phyloP scores from a whole-genome alignment of 1,140 invertebrate species.

The Papilio dardanus region DNA sequence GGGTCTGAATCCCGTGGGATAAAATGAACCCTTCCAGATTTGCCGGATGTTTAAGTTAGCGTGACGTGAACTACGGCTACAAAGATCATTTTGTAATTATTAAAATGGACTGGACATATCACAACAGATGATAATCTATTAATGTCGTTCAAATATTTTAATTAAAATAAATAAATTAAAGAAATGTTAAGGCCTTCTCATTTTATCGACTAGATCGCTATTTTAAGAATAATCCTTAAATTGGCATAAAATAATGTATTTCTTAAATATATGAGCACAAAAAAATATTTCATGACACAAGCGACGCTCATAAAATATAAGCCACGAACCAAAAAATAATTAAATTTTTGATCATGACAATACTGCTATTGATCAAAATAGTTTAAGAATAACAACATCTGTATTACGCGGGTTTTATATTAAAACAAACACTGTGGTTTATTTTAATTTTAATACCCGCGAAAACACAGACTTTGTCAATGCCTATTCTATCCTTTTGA shows the following conservation, averaged over 20 bases:
- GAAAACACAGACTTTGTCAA: neutral
- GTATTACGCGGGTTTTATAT: neutral
- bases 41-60: slow-evolving; percentile 51
- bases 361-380: neutral
- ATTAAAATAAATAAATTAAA: neutral
- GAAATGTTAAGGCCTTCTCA: neutral
- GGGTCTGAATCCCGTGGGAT: slow-evolving; percentile 77
- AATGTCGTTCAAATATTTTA: neutral
- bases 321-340: neutral
- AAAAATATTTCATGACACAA: no score
- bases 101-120: slow-evolving; percentile 28
- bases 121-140: neutral
- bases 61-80: slow-evolving; percentile 25
- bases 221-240: neutral
- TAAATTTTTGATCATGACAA: neutral
- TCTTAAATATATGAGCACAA: neutral
- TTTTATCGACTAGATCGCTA: neutral
- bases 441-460: no score
- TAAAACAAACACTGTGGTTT: neutral
- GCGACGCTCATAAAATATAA: neutral
- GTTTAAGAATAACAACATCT: neutral
- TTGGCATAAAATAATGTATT: neutral
- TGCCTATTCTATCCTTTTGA: slow-evolving; percentile 29
- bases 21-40: slow-evolving; percentile 66
- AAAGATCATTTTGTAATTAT: slow-evolving; percentile 27